phyloP scores from a whole-genome alignment of 2,888 invertebrate species.

The Leucozona laternaria region DNA sequence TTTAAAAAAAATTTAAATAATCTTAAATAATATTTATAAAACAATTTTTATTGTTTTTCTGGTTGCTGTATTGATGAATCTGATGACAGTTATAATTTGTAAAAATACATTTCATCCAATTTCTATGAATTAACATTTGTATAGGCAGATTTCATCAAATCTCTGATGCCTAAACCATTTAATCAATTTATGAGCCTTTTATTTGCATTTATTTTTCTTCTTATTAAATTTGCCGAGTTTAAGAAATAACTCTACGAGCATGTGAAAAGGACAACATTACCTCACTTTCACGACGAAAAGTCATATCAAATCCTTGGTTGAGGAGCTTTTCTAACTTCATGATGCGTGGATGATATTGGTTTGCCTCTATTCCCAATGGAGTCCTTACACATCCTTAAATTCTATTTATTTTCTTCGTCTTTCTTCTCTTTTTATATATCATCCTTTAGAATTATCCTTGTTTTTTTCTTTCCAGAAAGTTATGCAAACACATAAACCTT shows the following conservation, averaged over 20 bases:
- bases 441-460: conserved; percentile 46
- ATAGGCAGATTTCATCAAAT: no score
- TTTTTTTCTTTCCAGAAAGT: conserved; percentile 41
- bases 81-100: no score
- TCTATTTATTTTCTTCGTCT: conserved; percentile 51
- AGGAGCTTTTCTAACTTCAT: conserved; percentile 27
- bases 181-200: neutral
- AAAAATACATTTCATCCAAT: no score
- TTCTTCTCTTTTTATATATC: conserved; percentile 8
- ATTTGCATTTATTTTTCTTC: neutral
- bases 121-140: no score
- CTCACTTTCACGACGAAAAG: conserved; percentile 4
- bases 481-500: conserved; percentile 61
- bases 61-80: no score
- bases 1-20: no score
- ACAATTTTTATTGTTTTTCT: no score
- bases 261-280: conserved; percentile 31
- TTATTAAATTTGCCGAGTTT: neutral
- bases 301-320: conserved; percentile 29
- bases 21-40: no score
- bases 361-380: conserved; percentile 68
- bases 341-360: conserved; percentile 50
- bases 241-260: neutral
- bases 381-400: conserved; percentile 71
- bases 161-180: neutral